phyloP scores from a whole-genome alignment of 1,140 invertebrate species.

The Drosophila tsacasi region DNA sequence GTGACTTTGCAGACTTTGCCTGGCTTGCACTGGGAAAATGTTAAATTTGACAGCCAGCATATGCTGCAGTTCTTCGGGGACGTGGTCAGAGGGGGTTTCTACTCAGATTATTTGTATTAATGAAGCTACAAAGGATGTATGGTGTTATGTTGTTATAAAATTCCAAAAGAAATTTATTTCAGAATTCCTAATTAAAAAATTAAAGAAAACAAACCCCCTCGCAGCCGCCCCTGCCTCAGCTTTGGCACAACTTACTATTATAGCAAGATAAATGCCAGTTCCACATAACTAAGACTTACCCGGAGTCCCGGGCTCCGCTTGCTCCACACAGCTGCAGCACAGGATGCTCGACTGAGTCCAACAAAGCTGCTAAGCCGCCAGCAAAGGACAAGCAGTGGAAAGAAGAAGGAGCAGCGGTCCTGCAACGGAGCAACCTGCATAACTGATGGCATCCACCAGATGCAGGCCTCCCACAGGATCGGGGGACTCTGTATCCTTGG shows the following conservation, averaged over 20 bases:
- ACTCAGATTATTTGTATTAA: background rate
- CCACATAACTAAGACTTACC: slow-evolving; percentile 77
- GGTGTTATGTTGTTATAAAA: background rate
- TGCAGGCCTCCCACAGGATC: slow-evolving; percentile 29
- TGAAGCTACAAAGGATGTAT: background rate
- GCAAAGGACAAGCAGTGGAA: slow-evolving; percentile 57
- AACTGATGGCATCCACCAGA: slow-evolving; percentile 35
- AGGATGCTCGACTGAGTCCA: slow-evolving; percentile 32
- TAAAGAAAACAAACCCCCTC: background rate
- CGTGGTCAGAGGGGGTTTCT: background rate
- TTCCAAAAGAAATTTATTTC: background rate
- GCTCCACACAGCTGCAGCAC: slow-evolving; percentile 31
- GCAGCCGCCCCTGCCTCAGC: background rate
- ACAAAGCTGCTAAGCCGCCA: slow-evolving; percentile 74
- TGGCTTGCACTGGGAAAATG: slow-evolving; percentile 54
- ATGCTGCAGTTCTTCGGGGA: slow-evolving; percentile 31
- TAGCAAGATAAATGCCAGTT: slow-evolving; percentile 77
- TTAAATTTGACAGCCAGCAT: slow-evolving; percentile 47
- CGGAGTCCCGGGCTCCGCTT: slow-evolving; percentile 25
- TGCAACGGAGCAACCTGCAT: slow-evolving; percentile 59
- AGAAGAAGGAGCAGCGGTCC: background rate
- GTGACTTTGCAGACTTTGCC: slow-evolving; percentile 66
- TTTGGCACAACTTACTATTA: slow-evolving; percentile 75
- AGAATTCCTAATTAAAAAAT: background rate
- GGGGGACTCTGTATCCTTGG: slow-evolving; percentile 25